Percentiles rank a stretch among this genome's conserved stretches.
Conservation (phyloP, 30 jellyfish, hydroid and myxozoan genomes). For the Aurelia aurita complex sp. Pacific region DNA sequence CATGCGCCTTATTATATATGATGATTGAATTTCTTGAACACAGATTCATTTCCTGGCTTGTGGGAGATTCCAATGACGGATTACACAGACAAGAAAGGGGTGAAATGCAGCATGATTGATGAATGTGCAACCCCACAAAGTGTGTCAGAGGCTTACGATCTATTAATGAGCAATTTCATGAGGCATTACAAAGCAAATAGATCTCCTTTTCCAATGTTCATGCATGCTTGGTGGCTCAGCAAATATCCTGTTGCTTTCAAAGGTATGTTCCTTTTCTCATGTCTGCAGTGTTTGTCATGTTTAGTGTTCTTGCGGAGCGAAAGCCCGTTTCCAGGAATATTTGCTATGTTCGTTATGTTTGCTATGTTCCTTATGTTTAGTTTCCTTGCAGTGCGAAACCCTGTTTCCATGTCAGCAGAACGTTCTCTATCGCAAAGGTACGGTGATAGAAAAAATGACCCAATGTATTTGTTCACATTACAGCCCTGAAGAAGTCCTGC, state of each 20-base stretch:
- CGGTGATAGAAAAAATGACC: no score
- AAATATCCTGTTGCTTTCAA: conserved; percentile 3
- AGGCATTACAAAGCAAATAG: conserved; percentile 51
- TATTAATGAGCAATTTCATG: conserved; percentile 62
- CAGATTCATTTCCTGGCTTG: conserved; percentile 88
- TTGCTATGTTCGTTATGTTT: background rate
- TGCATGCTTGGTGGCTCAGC: conserved; percentile 64
- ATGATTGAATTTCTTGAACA: no score
- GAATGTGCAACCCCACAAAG: conserved; percentile 47
- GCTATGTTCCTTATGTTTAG: background rate
- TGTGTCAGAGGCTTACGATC: conserved; percentile 44
- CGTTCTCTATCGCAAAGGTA: no score
- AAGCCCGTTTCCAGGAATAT: conserved; percentile 46
- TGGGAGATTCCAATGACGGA: conserved; percentile 90
- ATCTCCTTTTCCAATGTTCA: conserved; percentile 76
- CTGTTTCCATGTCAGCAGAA: no score
- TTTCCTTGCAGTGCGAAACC: no score
- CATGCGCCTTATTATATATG: no score
- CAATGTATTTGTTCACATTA: no score
- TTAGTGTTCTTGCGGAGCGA: conserved; percentile 52
- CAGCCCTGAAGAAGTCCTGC: no score
- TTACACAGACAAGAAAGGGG: conserved; percentile 40
- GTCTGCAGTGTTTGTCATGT: conserved; percentile 10
- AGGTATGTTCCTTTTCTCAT: conserved; percentile 13
- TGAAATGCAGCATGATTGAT: conserved; percentile 64